These are phyloP conservation scores for Odontocerum albicorne DNA, from an alignment of 2,888 invertebrate genomes.

Conservation along the genomic window DNA sequence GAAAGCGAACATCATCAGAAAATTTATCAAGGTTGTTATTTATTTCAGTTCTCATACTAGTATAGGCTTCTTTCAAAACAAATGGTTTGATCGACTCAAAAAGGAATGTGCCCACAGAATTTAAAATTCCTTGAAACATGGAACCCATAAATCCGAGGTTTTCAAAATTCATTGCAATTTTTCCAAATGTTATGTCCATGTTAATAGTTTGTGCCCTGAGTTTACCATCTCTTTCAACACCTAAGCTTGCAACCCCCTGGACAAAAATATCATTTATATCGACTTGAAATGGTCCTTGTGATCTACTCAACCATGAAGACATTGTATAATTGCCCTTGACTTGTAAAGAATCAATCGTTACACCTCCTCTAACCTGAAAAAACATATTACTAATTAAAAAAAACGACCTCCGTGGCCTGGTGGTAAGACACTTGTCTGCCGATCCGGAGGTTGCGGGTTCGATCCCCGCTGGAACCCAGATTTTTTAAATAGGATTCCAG, in stretches of 20 bases:
- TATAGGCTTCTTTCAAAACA: slow-evolving; percentile 76
- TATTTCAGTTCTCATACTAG: slow-evolving; percentile 70
- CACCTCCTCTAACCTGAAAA: slow-evolving; percentile 68
- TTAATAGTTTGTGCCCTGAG: slow-evolving; percentile 76
- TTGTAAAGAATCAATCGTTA: slow-evolving; percentile 70
- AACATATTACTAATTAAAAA: too few relatives aligned
- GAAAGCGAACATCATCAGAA: slow-evolving; percentile 70
- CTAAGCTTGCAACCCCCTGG: slow-evolving; percentile 68
- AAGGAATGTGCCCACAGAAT: slow-evolving; percentile 77
- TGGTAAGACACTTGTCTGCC: too few relatives aligned
- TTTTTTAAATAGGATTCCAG: too few relatives aligned
- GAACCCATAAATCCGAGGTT: slow-evolving; percentile 77
- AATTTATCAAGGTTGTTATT: slow-evolving; percentile 72
- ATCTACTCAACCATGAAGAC: slow-evolving; percentile 68
- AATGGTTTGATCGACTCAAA: slow-evolving; percentile 88
- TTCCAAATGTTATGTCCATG: slow-evolving; percentile 76
- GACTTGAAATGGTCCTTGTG: slow-evolving; percentile 77
- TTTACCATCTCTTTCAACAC: slow-evolving; percentile 73
- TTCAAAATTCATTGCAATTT: slow-evolving; percentile 79
- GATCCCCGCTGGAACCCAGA: too few relatives aligned
- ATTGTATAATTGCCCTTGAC: slow-evolving; percentile 77
- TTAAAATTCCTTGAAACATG: slow-evolving; percentile 72
- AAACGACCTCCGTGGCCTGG: too few relatives aligned
- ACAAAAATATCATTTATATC: slow-evolving; percentile 71
- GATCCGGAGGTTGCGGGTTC: too few relatives aligned